phyloP scores from a whole-genome alignment of 2,113 vertebrate genomes.

The Grallaria varia region DNA sequence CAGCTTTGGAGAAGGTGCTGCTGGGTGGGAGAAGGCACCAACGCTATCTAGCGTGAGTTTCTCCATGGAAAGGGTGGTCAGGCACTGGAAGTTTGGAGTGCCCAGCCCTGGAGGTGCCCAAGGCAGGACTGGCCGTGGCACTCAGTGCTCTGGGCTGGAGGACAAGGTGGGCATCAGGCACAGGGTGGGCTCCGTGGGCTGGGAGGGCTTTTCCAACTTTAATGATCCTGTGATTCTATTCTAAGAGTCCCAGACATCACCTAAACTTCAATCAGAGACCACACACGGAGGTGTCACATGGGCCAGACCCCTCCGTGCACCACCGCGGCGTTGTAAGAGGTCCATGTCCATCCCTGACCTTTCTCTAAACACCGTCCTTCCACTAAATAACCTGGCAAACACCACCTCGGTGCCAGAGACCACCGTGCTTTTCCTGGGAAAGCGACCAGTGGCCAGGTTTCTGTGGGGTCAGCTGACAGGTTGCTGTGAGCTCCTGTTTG shows the following conservation, averaged over 20 bases:
- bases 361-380: background rate
- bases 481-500: background rate
- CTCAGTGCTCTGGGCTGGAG: background rate
- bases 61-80: background rate
- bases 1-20: background rate
- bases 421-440: rapidly evolving
- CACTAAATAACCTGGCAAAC: background rate
- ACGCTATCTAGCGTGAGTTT: rapidly evolving
- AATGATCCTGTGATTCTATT: background rate
- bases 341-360: background rate
- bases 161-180: background rate
- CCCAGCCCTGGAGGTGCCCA: background rate
- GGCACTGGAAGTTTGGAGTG: background rate
- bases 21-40: background rate
- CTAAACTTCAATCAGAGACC: background rate
- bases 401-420: background rate
- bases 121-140: background rate
- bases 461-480: rapidly evolving
- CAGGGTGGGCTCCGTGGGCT: rapidly evolving
- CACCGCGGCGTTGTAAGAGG: background rate
- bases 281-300: rapidly evolving
- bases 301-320: background rate
- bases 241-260: background rate
- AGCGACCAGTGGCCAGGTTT: background rate
- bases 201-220: background rate